Evolutionary conservation across 2,113 vertebrate species (phyloP).

Genomic region (Fulica atra): DNA sequence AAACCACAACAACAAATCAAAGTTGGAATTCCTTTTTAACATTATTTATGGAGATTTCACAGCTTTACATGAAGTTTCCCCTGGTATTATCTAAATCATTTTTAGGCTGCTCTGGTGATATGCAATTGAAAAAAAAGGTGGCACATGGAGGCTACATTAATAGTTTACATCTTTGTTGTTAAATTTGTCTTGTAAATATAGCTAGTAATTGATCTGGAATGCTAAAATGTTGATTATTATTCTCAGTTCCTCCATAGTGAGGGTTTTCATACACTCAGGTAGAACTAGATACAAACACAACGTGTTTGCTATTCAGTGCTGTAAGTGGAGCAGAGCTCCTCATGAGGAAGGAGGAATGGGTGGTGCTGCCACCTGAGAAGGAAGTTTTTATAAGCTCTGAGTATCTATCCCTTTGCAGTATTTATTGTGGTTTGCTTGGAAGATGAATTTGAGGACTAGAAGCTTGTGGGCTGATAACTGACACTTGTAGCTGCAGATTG

Average conservation of each 20-base stretch:
- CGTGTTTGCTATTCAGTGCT: not conserved
- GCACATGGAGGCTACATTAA: not conserved
- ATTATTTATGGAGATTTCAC: not conserved
- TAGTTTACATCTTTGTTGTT: not conserved
- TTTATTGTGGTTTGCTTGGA: constrained; percentile 4
- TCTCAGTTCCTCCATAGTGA: not conserved
- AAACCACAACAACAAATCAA: too few relatives aligned
- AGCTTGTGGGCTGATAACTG: constrained; percentile 17
- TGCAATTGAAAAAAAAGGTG: not conserved
- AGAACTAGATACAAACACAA: not conserved
- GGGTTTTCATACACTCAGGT: not conserved
- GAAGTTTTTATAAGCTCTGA: not conserved
- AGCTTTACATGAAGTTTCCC: not conserved
- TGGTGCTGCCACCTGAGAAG: not conserved
- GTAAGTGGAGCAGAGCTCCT: not conserved
- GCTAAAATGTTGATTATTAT: not conserved
- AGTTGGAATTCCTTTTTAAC: not conserved
- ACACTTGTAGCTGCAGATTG: not conserved
- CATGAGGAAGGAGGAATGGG: not conserved
- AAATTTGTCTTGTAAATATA: not conserved
- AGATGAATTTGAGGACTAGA: not conserved
- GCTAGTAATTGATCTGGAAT: not conserved
- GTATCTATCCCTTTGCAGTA: not conserved
- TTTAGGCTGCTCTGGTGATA: not conserved
- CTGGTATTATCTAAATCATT: not conserved